These are phyloP conservation scores for Pseudochirops cupreus DNA, from an alignment of 2,797 vertebrate species.

Conservation along the genomic window DNA sequence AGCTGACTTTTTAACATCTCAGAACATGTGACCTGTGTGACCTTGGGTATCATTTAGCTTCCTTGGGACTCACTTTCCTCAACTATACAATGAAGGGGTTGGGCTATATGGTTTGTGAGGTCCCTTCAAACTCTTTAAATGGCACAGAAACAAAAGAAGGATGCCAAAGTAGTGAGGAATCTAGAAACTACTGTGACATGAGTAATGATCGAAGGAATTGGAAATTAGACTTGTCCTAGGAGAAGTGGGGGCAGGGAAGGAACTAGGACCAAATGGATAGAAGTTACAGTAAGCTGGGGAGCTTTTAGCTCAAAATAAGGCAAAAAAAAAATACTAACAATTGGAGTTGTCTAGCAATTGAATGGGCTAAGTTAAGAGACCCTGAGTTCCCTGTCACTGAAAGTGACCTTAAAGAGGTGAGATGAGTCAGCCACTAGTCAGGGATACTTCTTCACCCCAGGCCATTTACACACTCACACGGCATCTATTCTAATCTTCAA, in stretches of 20 bases:
- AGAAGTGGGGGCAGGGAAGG: neutral
- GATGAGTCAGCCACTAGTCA: neutral
- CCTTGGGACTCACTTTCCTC: neutral
- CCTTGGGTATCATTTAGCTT: neutral
- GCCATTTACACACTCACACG: neutral
- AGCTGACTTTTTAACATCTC: neutral
- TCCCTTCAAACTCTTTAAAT: neutral
- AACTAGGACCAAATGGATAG: neutral
- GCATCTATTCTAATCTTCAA: neutral
- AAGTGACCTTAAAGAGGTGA: neutral
- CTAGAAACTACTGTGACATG: neutral
- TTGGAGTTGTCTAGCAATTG: neutral
- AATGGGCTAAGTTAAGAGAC: neutral
- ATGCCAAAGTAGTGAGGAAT: neutral
- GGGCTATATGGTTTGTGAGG: neutral
- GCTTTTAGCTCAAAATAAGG: neutral
- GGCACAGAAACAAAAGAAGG: neutral
- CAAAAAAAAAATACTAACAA: neutral
- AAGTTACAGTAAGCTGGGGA: neutral
- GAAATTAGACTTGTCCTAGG: neutral
- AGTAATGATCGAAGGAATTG: neutral
- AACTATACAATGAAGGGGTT: neutral
- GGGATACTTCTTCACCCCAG: neutral
- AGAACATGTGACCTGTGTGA: neutral
- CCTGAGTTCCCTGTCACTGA: neutral